These are phyloP conservation scores for Tinamus major DNA, from an alignment of 2,797 vertebrate species.

Conservation along the genomic window DNA sequence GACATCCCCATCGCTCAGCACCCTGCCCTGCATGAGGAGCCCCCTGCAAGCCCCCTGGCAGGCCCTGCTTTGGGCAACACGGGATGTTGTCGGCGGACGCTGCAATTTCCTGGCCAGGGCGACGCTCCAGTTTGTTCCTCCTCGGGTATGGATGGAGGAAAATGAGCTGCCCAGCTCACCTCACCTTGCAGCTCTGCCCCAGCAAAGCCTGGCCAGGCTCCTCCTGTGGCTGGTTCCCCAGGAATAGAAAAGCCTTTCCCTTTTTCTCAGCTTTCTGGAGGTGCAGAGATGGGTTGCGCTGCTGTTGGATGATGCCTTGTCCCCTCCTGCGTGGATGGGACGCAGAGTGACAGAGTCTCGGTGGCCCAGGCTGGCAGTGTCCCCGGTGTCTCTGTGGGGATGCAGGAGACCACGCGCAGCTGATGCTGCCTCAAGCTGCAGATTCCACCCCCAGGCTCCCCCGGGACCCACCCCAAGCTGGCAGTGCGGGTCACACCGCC, in stretches of 20 bases:
- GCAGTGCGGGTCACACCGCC: too few relatives aligned
- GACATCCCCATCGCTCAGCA: fast-evolving
- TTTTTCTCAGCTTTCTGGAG: too few relatives aligned
- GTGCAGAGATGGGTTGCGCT: too few relatives aligned
- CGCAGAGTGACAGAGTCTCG: too few relatives aligned
- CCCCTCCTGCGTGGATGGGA: too few relatives aligned
- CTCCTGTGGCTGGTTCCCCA: too few relatives aligned
- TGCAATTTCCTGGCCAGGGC: background rate
- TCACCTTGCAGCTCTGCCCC: background rate
- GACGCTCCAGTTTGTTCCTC: background rate
- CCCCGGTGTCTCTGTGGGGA: background rate
- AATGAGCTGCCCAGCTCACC: fast-evolving
- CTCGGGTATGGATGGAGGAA: background rate
- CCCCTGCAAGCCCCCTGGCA: background rate
- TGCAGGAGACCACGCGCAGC: background rate
- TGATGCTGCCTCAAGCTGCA: too few relatives aligned
- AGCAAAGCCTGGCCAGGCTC: background rate
- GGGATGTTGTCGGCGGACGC: background rate
- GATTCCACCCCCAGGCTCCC: too few relatives aligned
- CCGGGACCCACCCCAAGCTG: too few relatives aligned
- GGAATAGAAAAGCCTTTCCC: too few relatives aligned
- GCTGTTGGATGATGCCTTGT: too few relatives aligned
- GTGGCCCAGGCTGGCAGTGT: too few relatives aligned
- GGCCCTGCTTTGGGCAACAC: fast-evolving
- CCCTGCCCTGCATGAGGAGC: background rate